A percentile compares a stretch with the other conserved stretches of the same genome.
phyloP scores from a whole-genome alignment of 1,140 invertebrate genomes.

The Anoplolepis gracilipes region DNA sequence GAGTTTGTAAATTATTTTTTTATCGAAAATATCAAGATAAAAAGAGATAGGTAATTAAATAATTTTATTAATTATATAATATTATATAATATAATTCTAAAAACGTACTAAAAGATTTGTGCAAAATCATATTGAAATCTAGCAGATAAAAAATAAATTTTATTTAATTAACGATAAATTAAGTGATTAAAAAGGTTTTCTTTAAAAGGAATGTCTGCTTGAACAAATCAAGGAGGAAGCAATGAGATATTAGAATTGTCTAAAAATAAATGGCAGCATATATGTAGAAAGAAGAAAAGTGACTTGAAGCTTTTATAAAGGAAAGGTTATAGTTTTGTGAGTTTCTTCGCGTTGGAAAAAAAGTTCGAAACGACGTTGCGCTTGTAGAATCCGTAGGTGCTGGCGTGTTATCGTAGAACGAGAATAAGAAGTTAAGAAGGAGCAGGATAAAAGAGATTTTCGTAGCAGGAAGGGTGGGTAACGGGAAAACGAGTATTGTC shows the following conservation, averaged over 20 bases:
- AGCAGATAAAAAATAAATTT: constrained; percentile 47
- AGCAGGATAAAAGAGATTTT: constrained; percentile 33
- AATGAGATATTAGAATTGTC: constrained; percentile 21
- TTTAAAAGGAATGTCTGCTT: not conserved
- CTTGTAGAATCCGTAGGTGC: constrained; percentile 8
- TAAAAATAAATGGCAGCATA: constrained; percentile 14
- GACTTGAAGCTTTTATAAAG: constrained; percentile 47
- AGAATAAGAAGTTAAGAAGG: constrained; percentile 28
- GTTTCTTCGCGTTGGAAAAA: constrained; percentile 35
- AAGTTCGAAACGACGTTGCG: constrained; percentile 35
- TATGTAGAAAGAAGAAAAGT: not conserved
- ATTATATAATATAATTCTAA: too few species aligned
- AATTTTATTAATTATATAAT: not conserved
- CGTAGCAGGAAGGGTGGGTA: not conserved
- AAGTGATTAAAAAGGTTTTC: constrained; percentile 10
- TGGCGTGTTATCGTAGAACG: constrained; percentile 31
- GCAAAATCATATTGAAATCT: not conserved
- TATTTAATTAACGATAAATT: constrained; percentile 48
- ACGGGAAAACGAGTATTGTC: constrained; percentile 44
- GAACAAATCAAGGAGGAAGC: not conserved
- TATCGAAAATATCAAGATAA: not conserved
- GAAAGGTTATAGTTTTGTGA: constrained; percentile 59
- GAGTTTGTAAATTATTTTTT: not conserved
- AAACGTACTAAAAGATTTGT: not conserved
- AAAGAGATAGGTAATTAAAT: not conserved